phyloP scores from a whole-genome alignment of 2,113 vertebrate species.

The Saguinus midas region DNA sequence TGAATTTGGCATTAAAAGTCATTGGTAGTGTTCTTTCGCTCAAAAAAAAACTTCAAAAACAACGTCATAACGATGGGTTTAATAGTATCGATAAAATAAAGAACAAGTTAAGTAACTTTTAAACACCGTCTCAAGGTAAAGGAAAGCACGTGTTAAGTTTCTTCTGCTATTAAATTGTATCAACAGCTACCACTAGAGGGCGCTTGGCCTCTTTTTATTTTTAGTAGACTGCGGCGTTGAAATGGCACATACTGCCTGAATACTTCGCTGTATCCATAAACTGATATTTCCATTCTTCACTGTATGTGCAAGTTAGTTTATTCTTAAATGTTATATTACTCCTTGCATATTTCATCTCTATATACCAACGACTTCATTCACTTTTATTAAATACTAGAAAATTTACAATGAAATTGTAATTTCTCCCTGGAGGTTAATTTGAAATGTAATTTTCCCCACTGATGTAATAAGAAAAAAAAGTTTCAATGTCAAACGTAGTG shows the following conservation, averaged over 20 bases:
- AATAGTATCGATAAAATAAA: background rate
- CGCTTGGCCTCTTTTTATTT: slow-evolving; percentile 64
- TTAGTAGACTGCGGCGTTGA: background rate
- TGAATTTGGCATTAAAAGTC: background rate
- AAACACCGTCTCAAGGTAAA: background rate
- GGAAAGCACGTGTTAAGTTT: background rate
- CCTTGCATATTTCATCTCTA: background rate
- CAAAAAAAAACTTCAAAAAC: background rate
- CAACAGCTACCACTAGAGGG: slow-evolving; percentile 70
- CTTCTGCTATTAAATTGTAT: background rate
- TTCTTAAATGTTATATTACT: background rate
- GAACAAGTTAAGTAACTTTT: background rate
- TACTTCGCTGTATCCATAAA: background rate
- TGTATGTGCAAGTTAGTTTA: background rate
- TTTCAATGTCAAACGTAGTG: background rate
- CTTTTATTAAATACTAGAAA: background rate
- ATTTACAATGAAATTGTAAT: slow-evolving; percentile 22
- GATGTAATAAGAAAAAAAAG: background rate
- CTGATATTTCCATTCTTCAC: background rate
- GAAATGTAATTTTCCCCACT: background rate
- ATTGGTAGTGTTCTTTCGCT: background rate
- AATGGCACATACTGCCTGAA: background rate
- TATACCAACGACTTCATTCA: background rate
- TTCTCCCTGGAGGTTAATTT: background rate
- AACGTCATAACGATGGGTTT: background rate